Conservation (phyloP, 2,797 vertebrate genomes). For the Trichosurus vulpecula region DNA sequence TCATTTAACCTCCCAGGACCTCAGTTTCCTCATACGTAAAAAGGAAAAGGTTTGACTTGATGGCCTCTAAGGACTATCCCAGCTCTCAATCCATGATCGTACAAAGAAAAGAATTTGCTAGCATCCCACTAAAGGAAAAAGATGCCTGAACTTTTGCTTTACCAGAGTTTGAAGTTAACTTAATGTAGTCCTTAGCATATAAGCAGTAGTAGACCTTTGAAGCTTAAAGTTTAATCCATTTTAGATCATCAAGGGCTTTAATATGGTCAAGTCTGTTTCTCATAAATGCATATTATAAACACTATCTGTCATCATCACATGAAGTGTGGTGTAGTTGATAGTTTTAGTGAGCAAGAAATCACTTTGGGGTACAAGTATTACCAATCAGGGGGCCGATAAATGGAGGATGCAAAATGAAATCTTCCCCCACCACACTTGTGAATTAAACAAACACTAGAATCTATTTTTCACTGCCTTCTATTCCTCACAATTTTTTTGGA, state of each 20-base stretch:
- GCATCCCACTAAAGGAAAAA: slow-evolving; percentile 15
- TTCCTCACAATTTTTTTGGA: slow-evolving; percentile 79
- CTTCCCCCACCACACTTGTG: slow-evolving; percentile 35
- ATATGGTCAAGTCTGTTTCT: slow-evolving; percentile 70
- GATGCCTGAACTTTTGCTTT: background rate
- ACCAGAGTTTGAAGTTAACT: slow-evolving; percentile 41
- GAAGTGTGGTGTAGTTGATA: slow-evolving; percentile 75
- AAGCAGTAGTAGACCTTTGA: slow-evolving; percentile 62
- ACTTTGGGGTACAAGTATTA: slow-evolving; percentile 67
- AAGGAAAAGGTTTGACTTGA: background rate
- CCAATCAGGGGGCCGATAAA: slow-evolving; percentile 57
- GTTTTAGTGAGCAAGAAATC: slow-evolving; percentile 78
- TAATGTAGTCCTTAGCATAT: background rate
- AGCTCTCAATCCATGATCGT: background rate
- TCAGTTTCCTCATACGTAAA: background rate
- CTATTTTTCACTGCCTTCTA: slow-evolving; percentile 78
- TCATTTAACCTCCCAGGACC: background rate
- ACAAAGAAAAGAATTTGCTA: slow-evolving; percentile 39
- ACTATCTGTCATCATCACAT: slow-evolving; percentile 70
- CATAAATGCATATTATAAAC: slow-evolving; percentile 67
- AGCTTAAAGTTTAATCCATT: slow-evolving; percentile 56
- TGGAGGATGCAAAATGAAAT: slow-evolving; percentile 47
- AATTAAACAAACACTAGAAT: slow-evolving; percentile 77
- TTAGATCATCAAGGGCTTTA: slow-evolving; percentile 53
- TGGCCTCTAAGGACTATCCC: background rate